phyloP scores from a whole-genome alignment of 1,140 invertebrate genomes.

The Coelopa frigida region DNA sequence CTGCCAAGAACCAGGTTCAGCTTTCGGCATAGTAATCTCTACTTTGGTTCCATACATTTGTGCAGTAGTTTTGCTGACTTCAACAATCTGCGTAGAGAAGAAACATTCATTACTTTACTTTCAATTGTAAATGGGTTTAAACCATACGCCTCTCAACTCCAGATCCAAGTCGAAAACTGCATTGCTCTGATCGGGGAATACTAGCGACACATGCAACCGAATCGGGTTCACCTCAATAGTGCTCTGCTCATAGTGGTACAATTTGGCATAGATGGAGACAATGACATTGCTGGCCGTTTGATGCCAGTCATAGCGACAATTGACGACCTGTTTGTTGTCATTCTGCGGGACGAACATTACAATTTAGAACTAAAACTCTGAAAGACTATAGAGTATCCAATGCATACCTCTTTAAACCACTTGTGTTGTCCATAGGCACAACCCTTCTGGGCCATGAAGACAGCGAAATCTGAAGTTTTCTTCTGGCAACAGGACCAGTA shows the following conservation, averaged over 20 bases:
- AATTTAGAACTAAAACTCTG: neutral
- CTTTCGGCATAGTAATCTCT: slow-evolving; percentile 89
- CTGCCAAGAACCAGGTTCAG: slow-evolving; percentile 73
- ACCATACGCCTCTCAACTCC: slow-evolving; percentile 80
- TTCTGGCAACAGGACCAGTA: slow-evolving; percentile 96
- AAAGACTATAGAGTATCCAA: neutral
- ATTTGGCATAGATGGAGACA: slow-evolving; percentile 85
- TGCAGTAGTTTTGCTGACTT: slow-evolving; percentile 61
- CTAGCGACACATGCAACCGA: slow-evolving; percentile 64
- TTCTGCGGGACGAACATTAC: slow-evolving; percentile 17
- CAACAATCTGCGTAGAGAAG: slow-evolving; percentile 55
- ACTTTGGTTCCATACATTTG: slow-evolving; percentile 88
- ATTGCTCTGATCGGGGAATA: slow-evolving; percentile 71
- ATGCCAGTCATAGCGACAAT: slow-evolving; percentile 90
- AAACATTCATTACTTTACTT: slow-evolving; percentile 41
- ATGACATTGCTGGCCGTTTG: slow-evolving; percentile 77
- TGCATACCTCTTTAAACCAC: slow-evolving; percentile 68
- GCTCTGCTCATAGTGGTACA: slow-evolving; percentile 71
- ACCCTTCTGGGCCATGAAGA: slow-evolving; percentile 81
- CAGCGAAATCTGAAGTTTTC: slow-evolving; percentile 88
- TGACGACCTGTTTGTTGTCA: slow-evolving; percentile 45
- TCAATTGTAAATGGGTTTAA: too few species aligned
- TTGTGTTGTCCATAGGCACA: slow-evolving; percentile 77
- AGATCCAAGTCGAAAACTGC: slow-evolving; percentile 70
- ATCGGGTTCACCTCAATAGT: slow-evolving; percentile 79